Conservation (phyloP, 2,888 invertebrate species). For the Hydriomena furcata region DNA sequence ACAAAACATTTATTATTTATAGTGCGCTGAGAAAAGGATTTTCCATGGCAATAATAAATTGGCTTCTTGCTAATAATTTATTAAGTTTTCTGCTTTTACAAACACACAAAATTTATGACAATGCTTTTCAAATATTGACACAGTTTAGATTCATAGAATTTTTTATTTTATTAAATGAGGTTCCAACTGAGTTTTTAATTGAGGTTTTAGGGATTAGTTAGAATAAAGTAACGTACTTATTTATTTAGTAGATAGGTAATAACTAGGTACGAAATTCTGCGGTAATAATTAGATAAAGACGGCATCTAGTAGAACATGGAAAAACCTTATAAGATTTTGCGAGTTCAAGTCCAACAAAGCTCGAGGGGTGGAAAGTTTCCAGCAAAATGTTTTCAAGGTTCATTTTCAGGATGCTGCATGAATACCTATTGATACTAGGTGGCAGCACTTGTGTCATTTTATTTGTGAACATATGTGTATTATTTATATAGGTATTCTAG, state of each 20-base stretch:
- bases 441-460: constrained; percentile 5
- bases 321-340: not conserved
- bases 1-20: constrained; percentile 8
- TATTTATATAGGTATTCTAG: too few relatives aligned
- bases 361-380: too few relatives aligned
- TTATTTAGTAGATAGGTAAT: not conserved
- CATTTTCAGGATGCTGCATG: not conserved
- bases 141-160: not conserved
- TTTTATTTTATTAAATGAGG: not conserved
- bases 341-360: not conserved
- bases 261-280: too few relatives aligned
- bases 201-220: too few relatives aligned
- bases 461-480: too few relatives aligned
- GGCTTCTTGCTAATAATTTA: constrained; percentile 3
- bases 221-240: too few relatives aligned
- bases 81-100: constrained; percentile 1
- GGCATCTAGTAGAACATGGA: not conserved
- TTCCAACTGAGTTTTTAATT: too few relatives aligned
- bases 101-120: constrained; percentile 9
- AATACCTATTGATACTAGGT: not conserved
- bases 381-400: not conserved
- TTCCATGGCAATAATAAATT: constrained; percentile 26
- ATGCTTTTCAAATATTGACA: constrained; percentile 2
- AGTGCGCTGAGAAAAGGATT: constrained; percentile 19
- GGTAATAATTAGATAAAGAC: not conserved